Evolutionary conservation across 2,888 invertebrate genomes (phyloP), one percentile per base, ranked within the genome.

Genomic region (Ophion costatus): DNA sequence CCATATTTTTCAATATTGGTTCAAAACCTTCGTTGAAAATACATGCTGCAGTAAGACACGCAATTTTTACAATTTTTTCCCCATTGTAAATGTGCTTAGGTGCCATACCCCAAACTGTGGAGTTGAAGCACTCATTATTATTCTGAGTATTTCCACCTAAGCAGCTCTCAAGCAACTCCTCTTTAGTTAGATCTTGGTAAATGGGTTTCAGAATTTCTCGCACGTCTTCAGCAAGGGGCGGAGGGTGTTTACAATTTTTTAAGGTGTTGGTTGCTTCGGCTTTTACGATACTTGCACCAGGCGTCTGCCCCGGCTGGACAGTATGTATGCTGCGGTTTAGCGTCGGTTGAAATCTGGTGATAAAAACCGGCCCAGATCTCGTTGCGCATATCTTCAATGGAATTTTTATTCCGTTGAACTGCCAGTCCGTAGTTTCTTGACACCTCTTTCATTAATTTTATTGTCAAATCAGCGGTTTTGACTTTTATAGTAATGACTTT

Each of bases 11-110:
- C 29, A 84, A 83, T 77, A 89, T 17, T 69, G 88, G 83, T 22
- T 63, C 33, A 17, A 86, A 88, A 9, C 86, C 87, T 80, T 88
- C 85, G 70, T 89, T 89, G 38, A 87, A 89, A 66, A 87, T 86
- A 20, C 79, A 86, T 3, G 87, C 87, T 10, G 88, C 87, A 10
- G 69, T 78, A 11, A 61, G 61, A 29, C 69, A 71, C 24, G 86
- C 83, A 67, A 89, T 88, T 79, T 88, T 70, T 11, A 89, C 73
- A 20, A 79, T 87, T 81, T 82, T 86, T 80, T 79, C 85, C 10
- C 88, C 87, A 29, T 63, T 69, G 63, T 84, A 81, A 20, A 86
- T 69, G 70, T 87, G 88, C 66, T 90, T 89, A 20, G 89, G 87
- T 10, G 88, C 84, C 42, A 87, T 66, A 6, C 66, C 20, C 83